Conservation (phyloP, 2,113 vertebrate species). For the Hyaena hyaena region DNA sequence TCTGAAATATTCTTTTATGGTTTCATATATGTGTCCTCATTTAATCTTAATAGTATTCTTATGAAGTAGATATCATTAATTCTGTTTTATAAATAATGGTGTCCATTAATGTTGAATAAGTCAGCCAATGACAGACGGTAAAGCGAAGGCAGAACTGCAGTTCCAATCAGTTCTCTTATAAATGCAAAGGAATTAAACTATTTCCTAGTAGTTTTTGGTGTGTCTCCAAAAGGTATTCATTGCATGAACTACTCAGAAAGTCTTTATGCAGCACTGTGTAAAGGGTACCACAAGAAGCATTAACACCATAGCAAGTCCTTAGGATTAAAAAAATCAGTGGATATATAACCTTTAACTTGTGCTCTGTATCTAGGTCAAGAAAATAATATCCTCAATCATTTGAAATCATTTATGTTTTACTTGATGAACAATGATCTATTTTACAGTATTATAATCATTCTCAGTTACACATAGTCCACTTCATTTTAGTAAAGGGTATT, state of each 20-base stretch:
- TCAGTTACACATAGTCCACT: background rate
- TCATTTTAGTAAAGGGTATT: background rate
- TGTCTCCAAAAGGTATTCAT: background rate
- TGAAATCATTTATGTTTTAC: background rate
- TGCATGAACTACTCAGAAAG: background rate
- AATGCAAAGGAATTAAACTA: background rate
- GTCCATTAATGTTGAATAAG: background rate
- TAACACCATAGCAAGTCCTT: background rate
- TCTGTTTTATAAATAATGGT: background rate
- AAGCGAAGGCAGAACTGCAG: background rate
- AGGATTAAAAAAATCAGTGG: background rate
- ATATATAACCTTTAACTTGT: background rate
- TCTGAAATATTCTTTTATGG: background rate
- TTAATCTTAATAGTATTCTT: background rate
- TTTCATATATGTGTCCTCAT: background rate
- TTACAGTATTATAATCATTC: background rate
- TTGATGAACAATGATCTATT: constrained; percentile 5
- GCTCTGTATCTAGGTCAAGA: background rate
- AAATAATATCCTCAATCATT: background rate
- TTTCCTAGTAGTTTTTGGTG: background rate
- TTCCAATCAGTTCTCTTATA: background rate
- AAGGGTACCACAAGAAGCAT: background rate
- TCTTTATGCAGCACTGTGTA: background rate
- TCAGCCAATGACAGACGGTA: background rate
- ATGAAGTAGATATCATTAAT: background rate